Percentiles rank a stretch among this genome's conserved stretches.
phyloP scores from a whole-genome alignment of 2,113 vertebrate genomes.

The Indri indri region DNA sequence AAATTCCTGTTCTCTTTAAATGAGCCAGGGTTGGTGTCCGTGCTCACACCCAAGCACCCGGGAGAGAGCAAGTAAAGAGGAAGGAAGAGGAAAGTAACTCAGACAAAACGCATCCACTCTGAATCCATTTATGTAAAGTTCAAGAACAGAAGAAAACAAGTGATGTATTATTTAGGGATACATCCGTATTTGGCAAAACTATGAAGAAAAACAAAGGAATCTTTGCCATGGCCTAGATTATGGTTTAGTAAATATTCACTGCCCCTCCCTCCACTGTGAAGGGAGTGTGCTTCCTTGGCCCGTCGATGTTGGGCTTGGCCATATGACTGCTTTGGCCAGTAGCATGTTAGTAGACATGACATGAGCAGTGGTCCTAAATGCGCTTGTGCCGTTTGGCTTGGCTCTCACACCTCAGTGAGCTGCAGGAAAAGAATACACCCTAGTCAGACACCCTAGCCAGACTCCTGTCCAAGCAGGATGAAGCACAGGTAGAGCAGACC shows the following conservation, averaged over 20 bases:
- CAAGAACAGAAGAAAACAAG: no score
- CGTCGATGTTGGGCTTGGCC: no score
- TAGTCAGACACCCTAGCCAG: neutral
- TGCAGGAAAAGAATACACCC: neutral
- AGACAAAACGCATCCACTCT: no score
- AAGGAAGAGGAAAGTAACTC: no score
- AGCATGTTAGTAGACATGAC: neutral
- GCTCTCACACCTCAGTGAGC: neutral
- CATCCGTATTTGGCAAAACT: no score
- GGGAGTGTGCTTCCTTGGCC: no score
- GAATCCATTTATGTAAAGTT: no score
- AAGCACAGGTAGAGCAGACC: neutral
- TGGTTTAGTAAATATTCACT: no score
- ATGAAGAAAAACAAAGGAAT: no score
- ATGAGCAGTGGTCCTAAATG: neutral
- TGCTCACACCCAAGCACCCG: neutral
- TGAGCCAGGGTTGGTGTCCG: neutral
- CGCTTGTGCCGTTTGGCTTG: neutral
- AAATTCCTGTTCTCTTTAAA: neutral
- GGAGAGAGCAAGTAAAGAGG: neutral
- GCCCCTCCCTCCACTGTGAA: no score
- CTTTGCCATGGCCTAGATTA: no score
- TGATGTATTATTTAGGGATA: no score
- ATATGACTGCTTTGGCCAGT: neutral
- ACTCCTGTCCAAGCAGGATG: neutral